Conservation (phyloP, 2,113 vertebrate genomes). For the Crotalus viridis region DNA sequence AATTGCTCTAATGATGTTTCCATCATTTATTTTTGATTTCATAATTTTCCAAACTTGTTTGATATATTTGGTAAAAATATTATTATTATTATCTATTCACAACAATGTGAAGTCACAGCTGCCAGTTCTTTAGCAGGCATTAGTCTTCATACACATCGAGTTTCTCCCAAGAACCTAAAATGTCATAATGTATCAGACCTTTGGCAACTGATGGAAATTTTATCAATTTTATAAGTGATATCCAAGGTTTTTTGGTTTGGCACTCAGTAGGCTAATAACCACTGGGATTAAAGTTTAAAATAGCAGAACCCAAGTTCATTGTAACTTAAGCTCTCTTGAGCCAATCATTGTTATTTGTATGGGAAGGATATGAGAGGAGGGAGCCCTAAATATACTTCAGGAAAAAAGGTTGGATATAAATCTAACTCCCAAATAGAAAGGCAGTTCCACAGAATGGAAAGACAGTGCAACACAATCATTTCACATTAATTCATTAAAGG, state of each 20-base stretch:
- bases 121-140: not conserved
- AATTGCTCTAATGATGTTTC: too few relatives aligned
- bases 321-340: not conserved
- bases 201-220: not conserved
- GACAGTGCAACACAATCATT: not conserved
- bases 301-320: not conserved
- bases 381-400: not conserved
- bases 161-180: not conserved
- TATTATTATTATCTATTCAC: not conserved
- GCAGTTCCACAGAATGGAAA: not conserved
- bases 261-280: not conserved
- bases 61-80: not conserved
- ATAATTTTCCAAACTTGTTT: too few relatives aligned
- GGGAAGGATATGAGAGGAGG: not conserved
- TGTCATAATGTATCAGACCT: not conserved
- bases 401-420: not conserved
- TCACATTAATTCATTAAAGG: slow-evolving; percentile 5
- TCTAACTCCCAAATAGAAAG: not conserved
- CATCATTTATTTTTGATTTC: too few relatives aligned
- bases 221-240: not conserved
- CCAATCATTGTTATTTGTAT: not conserved
- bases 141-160: not conserved
- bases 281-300: not conserved
- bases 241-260: not conserved
- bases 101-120: not conserved